Base-by-base conservation (phyloP, 1,140 invertebrate species). In the Scylla paramamosain region DNA sequence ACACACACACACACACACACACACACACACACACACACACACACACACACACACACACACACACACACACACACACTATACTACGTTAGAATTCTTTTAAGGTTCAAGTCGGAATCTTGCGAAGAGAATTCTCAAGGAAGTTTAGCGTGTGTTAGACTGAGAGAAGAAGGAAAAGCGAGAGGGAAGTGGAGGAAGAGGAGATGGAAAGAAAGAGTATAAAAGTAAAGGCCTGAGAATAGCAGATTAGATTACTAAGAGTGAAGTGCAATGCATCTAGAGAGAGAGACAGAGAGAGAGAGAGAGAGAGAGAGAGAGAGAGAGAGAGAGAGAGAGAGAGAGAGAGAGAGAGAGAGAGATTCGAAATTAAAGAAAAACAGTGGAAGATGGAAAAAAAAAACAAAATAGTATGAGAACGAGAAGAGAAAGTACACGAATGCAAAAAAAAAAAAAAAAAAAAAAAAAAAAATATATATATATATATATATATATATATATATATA, bases 1-100 rank as follows among this genome's bases (percentile, higher is more conserved):
- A 77, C 67, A 77, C 67, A 77, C 67, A 77, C 67, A 77, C 67
- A 77, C 67, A 77, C 67, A 77, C 67, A 77, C 67, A 77, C 67
- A 77, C 67, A 77, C 67, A 77, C 67, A 77, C 67, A 77, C 67
- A 77, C 67, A 77, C 67, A 77, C 67, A 77, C 67, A 77, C 67
- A 77, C 67, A 77, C 67, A 77, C 67, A 77, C 67, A 77, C 67
- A 77, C 67, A 77, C 67, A 77, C 67, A 77, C 67, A 77, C 67
- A 77, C 67, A 77, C 67, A 77, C 67, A 77, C 67, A 77, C 67
- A 77, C 67, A 77, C 67, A n/a, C n/a, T n/a, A n/a, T n/a, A 2
- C 67, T n/a, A 77, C 25, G 67, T 77, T 77, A 20, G n/a, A 20
- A 77, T n/a, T 77, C 67, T n/a, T n/a, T 59, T 8, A 59, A 59